Evolutionary conservation across 2,888 invertebrate genomes (phyloP).

Genomic region (Eupithecia dodoneata): DNA sequence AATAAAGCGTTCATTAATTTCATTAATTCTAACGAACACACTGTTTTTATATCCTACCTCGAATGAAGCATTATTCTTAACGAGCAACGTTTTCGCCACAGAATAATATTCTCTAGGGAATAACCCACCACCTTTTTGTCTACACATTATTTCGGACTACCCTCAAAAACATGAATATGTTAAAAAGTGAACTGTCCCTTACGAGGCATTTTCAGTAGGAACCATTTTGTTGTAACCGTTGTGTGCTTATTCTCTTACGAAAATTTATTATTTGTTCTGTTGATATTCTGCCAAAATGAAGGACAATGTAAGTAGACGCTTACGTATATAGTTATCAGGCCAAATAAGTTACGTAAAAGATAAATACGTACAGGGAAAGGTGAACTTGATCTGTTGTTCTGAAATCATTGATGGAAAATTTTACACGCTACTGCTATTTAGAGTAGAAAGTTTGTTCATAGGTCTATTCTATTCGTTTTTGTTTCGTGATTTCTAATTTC

Average conservation of each 20-base stretch:
- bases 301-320: constrained; percentile 20
- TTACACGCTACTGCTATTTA: background rate
- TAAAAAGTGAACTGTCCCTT: background rate
- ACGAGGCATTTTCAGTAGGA: constrained; percentile 9
- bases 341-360: constrained; percentile 30
- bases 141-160: background rate
- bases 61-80: background rate
- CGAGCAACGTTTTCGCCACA: background rate
- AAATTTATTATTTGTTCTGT: constrained; percentile 14
- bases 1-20: too few relatives aligned
- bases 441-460: background rate
- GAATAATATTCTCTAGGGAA: background rate
- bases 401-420: background rate
- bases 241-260: background rate
- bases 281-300: constrained; percentile 39
- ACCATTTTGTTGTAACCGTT: background rate
- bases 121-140: background rate
- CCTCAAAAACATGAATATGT: background rate
- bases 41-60: too few relatives aligned
- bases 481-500: background rate
- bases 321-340: background rate
- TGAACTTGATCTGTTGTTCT: background rate
- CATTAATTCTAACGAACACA: too few relatives aligned
- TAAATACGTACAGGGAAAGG: background rate
- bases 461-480: background rate